Base-by-base conservation (phyloP, 2,113 vertebrate genomes). In the Chaetops frenatus region DNA sequence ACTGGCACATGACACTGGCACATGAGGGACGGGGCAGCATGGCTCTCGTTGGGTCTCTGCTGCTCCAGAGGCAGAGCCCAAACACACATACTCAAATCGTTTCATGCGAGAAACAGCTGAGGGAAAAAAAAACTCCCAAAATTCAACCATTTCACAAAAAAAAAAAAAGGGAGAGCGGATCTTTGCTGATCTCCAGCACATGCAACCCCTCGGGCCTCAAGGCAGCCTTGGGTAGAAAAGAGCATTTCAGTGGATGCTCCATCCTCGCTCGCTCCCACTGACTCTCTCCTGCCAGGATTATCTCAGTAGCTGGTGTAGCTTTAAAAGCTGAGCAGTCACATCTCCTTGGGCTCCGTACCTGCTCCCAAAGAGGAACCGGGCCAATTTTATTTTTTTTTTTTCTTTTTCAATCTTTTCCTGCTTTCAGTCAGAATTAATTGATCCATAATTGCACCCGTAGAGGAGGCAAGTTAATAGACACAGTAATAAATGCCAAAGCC, bases 271-370 rank as follows among this genome's bases (percentile, higher is more conserved):
- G 18, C 86, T 95, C 77, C 57, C 72, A 74, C 81, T 58, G 73
- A 54, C 73, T 91, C 60, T 90, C 81, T 77, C 47, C 85, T 93
- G 90, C 66, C 92, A 95, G 77, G 74, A 91, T 66, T 86, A 80
- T 88, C 90, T 83, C 7, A 4, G 93, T 11, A 91, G 58, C 73
- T 87, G 2, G 2, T n/a, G 71, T 20, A 70, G 78, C 90, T 96
- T 94, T 95, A 95, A 91, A 95, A 90, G 93, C 87, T 90, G 93
- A 96, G 94, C 94, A 92, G 90, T 95, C 93, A 95, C 50, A 88
- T 70, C 90, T 95, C 79, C 74, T 17, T 54, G 78, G 58, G 74
- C 91, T 96, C 88, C 4, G 3, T 96, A 95, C 96, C 94, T 96
- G 94, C 84, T 95, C 90, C 64, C 81, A 47, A 44, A 88, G 64